A percentile compares a stretch with the other conserved stretches of the same genome.
phyloP scores from a whole-genome alignment of 1,140 invertebrate genomes.

The Brachionus asplanchnoidis region DNA sequence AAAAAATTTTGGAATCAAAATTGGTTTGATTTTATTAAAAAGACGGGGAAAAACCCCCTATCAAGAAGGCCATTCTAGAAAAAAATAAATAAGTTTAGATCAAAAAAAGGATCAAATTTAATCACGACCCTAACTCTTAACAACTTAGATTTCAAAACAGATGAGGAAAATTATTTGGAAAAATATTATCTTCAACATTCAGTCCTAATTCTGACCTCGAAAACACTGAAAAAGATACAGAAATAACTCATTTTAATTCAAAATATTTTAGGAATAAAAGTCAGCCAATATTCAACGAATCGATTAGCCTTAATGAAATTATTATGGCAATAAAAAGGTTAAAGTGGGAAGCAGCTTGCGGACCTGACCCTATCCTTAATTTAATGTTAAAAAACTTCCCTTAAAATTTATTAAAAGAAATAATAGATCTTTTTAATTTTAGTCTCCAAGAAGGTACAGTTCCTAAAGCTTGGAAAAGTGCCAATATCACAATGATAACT shows the following conservation, averaged over 20 bases:
- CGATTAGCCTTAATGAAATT: background rate
- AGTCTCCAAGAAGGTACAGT: too few relatives aligned
- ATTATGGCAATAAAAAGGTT: background rate
- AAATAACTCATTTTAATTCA: background rate
- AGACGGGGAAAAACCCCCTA: background rate
- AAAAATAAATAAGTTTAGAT: background rate
- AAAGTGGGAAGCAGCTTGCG: too few relatives aligned
- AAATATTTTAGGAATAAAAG: background rate
- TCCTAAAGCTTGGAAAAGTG: too few relatives aligned
- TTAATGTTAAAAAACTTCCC: too few relatives aligned
- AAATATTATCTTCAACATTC: background rate
- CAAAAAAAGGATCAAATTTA: background rate
- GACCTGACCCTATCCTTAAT: too few relatives aligned
- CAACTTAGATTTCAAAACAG: background rate
- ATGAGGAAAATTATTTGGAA: background rate
- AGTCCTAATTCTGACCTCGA: background rate
- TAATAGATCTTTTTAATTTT: too few relatives aligned
- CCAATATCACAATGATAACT: too few relatives aligned
- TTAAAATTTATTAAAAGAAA: too few relatives aligned
- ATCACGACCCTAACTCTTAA: too few relatives aligned
- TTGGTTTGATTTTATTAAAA: background rate
- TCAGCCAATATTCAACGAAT: background rate
- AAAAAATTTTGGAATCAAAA: background rate
- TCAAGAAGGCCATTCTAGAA: background rate
- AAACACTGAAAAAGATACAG: too few relatives aligned